Base-by-base conservation (phyloP, 2,797 vertebrate genomes). In the Manis pentadactyla region DNA sequence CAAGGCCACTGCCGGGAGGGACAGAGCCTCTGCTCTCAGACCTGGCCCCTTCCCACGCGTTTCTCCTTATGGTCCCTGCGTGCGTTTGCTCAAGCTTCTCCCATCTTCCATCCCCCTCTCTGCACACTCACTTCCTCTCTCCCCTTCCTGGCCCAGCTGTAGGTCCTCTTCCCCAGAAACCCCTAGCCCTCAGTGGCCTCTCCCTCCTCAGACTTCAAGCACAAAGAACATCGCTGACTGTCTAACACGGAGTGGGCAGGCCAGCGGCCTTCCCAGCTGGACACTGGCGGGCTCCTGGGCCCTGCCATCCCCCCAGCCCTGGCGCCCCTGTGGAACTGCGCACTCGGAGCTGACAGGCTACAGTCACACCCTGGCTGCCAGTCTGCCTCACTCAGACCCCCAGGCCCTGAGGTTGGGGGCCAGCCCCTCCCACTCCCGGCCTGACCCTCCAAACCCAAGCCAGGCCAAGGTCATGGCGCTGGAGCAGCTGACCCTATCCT, bases 191-290 rank as follows among this genome's bases (percentile, higher is more conserved):
- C 4, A 4, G 4, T 0, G 1, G 19, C 27, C 25, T 4, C 15
- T 10, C 4, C 31, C 46, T 17, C 49, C 42, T 39, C 31, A 25
- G 73, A 55, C 55, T 71, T 85, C 21, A 25, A 74, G 49, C 10
- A 6, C 1, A 0, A 14, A 71, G 61, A 23, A 37, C 9, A 5
- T 1, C 5, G 84, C 11, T 15, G 55, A 37, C 4, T 0, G 55
- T 23, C 5, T 42, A 19, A 5, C 1, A 19, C 0, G 0, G 73
- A 31, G 74, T 0, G 5, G 73, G 37, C 6, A 11, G 82, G 66
- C 34, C 42, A 64, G 53, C 46, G 18, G 23, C 12, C 27, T 29
- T 27, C 19, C 37, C 18, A 7, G 51, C n/a, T 0, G 13, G 53
- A 9, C 5, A 27, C 73, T 0, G 61, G 49, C 0, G 4, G 1